These are phyloP conservation scores for Sialis fuliginosa DNA, from an alignment of 2,888 invertebrate species.

Conservation along the genomic window DNA sequence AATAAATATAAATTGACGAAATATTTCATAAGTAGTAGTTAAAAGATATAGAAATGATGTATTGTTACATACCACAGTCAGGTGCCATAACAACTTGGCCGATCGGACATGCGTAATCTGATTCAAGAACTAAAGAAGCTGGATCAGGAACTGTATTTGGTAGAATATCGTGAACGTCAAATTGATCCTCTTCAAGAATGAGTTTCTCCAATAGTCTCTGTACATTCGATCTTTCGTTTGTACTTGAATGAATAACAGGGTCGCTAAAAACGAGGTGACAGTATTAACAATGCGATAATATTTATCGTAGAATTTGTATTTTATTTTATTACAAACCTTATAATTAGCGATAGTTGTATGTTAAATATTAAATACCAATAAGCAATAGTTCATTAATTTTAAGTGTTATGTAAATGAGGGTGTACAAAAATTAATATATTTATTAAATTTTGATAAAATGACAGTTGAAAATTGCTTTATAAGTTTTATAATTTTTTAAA, in stretches of 20 bases:
- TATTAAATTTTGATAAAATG: no score
- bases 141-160: constrained; percentile 92
- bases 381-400: no score
- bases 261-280: constrained; percentile 38
- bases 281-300: no score
- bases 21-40: neutral
- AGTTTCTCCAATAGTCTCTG: constrained; percentile 72
- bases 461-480: no score
- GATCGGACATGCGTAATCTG: constrained; percentile 81
- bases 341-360: no score
- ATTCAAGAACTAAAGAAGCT: constrained; percentile 67
- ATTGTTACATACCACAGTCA: constrained; percentile 58
- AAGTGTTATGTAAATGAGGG: no score
- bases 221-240: constrained; percentile 72
- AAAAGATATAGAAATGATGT: neutral
- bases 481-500: no score
- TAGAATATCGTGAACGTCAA: constrained; percentile 79
- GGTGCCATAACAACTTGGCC: constrained; percentile 91
- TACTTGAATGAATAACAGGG: constrained; percentile 72
- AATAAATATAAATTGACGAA: neutral
- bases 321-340: no score
- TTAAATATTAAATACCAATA: no score
- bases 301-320: no score
- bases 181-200: constrained; percentile 84
- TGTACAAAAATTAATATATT: no score